Evolutionary conservation across 2,888 invertebrate species (phyloP).

Genomic region (Caenorhabditis auriculariae): DNA sequence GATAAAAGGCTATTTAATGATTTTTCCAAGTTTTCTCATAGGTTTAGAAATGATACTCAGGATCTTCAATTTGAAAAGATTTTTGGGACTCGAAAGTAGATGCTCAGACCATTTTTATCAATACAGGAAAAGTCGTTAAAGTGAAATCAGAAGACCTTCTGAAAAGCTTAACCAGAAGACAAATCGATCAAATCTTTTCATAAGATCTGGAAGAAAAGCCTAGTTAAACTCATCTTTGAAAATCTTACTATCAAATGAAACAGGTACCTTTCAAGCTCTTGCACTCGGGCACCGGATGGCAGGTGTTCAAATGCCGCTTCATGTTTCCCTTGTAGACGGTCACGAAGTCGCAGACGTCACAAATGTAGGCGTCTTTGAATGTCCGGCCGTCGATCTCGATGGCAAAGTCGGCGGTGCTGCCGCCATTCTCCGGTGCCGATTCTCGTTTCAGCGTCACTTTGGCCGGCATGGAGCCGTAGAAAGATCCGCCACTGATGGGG

Average conservation of each 20-base stretch:
- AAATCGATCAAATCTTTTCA: neutral
- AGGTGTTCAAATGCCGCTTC: constrained; percentile 58
- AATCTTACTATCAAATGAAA: neutral
- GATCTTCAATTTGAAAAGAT: no score
- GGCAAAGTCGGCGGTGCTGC: constrained; percentile 9
- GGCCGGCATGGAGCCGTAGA: no score
- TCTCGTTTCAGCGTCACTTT: no score
- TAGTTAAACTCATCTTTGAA: neutral
- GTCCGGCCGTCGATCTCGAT: neutral
- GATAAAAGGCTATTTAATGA: no score
- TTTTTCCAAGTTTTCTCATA: no score
- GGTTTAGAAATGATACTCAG: no score
- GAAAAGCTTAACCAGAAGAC: no score
- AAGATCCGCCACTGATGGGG: no score
- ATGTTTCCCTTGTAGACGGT: constrained; percentile 62
- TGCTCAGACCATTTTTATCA: no score
- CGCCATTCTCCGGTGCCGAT: constrained; percentile 1
- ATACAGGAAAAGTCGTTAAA: no score
- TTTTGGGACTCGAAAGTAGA: no score
- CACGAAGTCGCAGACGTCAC: constrained; percentile 55
- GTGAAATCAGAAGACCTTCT: no score
- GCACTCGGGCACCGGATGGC: constrained; percentile 39
- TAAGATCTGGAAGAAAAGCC: constrained; percentile 1
- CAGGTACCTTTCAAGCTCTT: constrained; percentile 32
- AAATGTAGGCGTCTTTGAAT: constrained; percentile 53